Conservation (phyloP, 2,888 invertebrate species). For the Lysandra coridon region DNA sequence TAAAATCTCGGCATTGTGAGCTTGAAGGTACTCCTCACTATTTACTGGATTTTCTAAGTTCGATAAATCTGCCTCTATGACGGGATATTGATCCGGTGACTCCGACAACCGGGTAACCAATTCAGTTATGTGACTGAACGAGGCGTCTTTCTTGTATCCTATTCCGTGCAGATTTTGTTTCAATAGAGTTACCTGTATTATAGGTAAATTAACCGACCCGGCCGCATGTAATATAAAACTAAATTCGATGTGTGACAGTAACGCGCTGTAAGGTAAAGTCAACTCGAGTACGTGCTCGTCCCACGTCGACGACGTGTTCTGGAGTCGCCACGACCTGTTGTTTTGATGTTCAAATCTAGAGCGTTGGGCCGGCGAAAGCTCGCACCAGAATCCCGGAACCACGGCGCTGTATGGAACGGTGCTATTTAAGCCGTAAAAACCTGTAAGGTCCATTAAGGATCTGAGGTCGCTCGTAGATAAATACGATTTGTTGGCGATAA, state of each 20-base stretch:
- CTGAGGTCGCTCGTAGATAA: slow-evolving; percentile 82
- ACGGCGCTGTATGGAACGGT: slow-evolving; percentile 88
- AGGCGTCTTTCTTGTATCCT: slow-evolving; percentile 76
- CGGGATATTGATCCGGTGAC: slow-evolving; percentile 65
- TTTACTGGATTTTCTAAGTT: slow-evolving; percentile 86
- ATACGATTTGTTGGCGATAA: slow-evolving; percentile 81
- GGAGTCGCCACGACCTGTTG: slow-evolving; percentile 93
- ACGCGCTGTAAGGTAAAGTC: slow-evolving; percentile 88
- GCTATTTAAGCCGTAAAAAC: slow-evolving; percentile 83
- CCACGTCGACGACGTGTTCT: slow-evolving; percentile 94
- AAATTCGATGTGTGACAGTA: slow-evolving; percentile 94
- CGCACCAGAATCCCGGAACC: slow-evolving; percentile 96
- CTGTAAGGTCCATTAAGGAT: slow-evolving; percentile 86
- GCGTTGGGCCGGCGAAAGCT: slow-evolving; percentile 94
- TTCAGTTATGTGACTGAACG: slow-evolving; percentile 56
- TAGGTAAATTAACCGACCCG: slow-evolving; percentile 86
- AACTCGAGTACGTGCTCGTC: slow-evolving; percentile 96
- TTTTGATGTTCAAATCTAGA: slow-evolving; percentile 94
- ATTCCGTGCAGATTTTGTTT: slow-evolving; percentile 82
- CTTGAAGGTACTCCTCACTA: slow-evolving; percentile 89
- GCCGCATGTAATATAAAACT: slow-evolving; percentile 90
- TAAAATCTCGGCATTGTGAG: slow-evolving; percentile 93
- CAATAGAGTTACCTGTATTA: slow-evolving; percentile 86
- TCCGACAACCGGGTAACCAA: slow-evolving; percentile 46
- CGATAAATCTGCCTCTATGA: slow-evolving; percentile 61